Percentiles rank a stretch among this genome's conserved stretches.
Evolutionary conservation across 2,888 invertebrate species (phyloP).

Genomic region (Drosophila eohydei): DNA sequence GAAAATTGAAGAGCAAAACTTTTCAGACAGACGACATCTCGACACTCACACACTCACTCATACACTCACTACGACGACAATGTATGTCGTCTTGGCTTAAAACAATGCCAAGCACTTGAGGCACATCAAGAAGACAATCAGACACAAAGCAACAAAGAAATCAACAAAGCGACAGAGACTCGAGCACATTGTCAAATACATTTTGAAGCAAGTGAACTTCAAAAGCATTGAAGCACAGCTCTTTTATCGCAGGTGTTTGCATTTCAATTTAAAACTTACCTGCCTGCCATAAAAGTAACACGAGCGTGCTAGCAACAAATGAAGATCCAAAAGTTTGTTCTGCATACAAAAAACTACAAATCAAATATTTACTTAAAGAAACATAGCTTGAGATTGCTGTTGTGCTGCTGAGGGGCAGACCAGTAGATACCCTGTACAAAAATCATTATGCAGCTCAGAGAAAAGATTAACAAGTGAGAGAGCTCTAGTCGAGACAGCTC

Average conservation of each 20-base stretch:
- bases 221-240: conserved; percentile 43
- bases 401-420: not conserved
- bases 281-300: conserved; percentile 21
- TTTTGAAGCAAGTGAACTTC: conserved; percentile 58
- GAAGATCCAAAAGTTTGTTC: conserved; percentile 1
- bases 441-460: not conserved
- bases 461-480: too few species aligned
- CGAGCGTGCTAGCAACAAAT: conserved; percentile 11
- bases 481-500: too few species aligned
- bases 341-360: not conserved
- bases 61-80: not conserved
- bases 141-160: conserved; percentile 19
- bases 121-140: conserved; percentile 31
- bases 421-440: not conserved
- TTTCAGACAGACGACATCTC: conserved; percentile 38
- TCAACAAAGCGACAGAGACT: conserved; percentile 46
- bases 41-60: conserved; percentile 14
- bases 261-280: conserved; percentile 28
- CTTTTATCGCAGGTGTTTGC: conserved; percentile 44
- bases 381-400: not conserved
- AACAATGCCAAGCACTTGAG: conserved; percentile 64
- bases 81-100: conserved; percentile 38
- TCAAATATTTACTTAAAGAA: conserved; percentile 9
- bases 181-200: conserved; percentile 67
- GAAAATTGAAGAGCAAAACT: conserved; percentile 77